Conservation (phyloP, 1,140 invertebrate species). For the Zaprionus inermis region DNA sequence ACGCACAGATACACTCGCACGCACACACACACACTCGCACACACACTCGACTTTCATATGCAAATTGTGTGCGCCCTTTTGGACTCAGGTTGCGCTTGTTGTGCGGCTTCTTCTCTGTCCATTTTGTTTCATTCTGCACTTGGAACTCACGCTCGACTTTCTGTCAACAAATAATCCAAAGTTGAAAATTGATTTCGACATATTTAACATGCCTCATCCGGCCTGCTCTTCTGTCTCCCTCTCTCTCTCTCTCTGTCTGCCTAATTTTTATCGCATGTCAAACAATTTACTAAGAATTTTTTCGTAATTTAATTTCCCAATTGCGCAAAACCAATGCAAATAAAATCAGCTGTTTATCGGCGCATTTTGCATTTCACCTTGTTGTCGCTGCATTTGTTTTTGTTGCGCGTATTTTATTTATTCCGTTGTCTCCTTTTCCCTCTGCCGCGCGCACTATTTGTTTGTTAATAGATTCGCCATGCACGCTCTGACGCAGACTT, state of each 20-base stretch:
- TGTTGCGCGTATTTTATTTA: conserved; percentile 31
- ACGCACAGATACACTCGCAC: conserved; percentile 23
- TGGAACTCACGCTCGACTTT: conserved; percentile 40
- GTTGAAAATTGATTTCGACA: conserved; percentile 69
- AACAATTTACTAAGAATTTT: conserved; percentile 9
- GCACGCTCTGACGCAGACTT: conserved; percentile 35
- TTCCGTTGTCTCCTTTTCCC: neutral
- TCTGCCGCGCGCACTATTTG: neutral
- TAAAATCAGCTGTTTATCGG: conserved; percentile 34
- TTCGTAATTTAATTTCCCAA: neutral
- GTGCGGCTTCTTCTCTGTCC: neutral
- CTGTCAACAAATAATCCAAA: conserved; percentile 34
- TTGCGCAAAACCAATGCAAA: neutral
- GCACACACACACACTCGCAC: conserved; percentile 12
- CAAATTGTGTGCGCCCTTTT: conserved; percentile 38
- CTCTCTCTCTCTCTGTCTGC: neutral
- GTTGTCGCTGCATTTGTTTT: neutral
- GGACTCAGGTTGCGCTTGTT: conserved; percentile 8
- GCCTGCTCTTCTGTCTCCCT: neutral
- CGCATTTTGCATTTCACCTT: neutral
- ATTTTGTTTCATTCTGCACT: conserved; percentile 13
- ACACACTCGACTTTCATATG: conserved; percentile 35
- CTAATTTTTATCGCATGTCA: conserved; percentile 53
- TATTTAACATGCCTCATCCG: conserved; percentile 47
- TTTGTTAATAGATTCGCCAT: conserved; percentile 40